Evolutionary conservation across 2,113 vertebrate genomes (phyloP).

Genomic region (Rhea pennata): DNA sequence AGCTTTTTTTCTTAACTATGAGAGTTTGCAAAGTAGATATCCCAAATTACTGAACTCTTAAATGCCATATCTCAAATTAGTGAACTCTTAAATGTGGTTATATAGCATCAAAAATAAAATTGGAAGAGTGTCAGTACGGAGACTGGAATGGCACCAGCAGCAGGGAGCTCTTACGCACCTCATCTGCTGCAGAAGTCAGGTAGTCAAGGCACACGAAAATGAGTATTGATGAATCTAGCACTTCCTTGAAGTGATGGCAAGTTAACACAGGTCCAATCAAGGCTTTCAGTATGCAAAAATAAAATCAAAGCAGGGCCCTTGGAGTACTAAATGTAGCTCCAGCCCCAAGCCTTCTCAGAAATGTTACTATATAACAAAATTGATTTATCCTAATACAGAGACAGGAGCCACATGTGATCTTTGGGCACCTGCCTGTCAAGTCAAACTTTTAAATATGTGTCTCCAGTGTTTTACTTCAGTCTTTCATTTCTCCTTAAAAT

Average conservation of each 20-base stretch:
- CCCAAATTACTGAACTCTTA: not conserved
- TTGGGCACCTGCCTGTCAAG: not conserved
- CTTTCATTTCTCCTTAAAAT: not conserved
- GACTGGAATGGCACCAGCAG: not conserved
- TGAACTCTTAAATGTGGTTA: not conserved
- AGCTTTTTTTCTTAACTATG: not conserved
- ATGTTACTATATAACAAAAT: not conserved
- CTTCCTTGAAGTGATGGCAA: constrained; percentile 43
- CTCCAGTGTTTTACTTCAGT: not conserved
- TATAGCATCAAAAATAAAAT: not conserved
- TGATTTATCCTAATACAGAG: not conserved
- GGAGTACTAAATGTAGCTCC: constrained; percentile 31
- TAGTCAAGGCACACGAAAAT: not conserved
- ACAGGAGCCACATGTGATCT: not conserved
- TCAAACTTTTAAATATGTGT: not conserved
- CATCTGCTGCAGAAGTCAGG: constrained; percentile 1
- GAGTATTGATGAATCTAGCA: constrained; percentile 40
- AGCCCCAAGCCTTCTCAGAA: not conserved
- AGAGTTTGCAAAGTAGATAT: not conserved
- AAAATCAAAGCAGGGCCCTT: constrained; percentile 42
- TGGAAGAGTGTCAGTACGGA: not conserved
- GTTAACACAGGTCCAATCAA: constrained; percentile 35
- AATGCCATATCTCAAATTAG: not conserved
- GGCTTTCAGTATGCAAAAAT: not conserved
- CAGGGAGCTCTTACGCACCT: constrained; percentile 1